Conservation (phyloP, 2,113 vertebrate species). For the Myiopsitta monachus region DNA sequence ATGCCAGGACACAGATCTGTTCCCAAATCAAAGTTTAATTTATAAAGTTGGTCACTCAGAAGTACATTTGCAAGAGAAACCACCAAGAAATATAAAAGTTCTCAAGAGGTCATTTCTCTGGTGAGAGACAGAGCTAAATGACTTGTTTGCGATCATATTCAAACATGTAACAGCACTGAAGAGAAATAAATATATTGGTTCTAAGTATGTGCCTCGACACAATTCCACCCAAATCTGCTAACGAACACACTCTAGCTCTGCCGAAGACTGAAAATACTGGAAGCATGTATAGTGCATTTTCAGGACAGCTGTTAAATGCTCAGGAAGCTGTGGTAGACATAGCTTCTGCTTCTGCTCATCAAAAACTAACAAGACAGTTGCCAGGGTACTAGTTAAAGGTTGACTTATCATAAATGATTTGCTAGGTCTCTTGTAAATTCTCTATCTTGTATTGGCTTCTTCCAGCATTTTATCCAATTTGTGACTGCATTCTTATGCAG, state of each 20-base stretch:
- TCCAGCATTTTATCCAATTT: not conserved
- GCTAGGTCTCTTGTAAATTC: not conserved
- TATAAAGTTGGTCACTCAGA: not conserved
- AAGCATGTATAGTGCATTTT: not conserved
- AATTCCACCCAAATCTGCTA: not conserved
- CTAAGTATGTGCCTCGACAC: not conserved
- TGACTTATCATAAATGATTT: not conserved
- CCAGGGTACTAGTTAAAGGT: not conserved
- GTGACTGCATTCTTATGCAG: not conserved
- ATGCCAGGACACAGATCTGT: not conserved
- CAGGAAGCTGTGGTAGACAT: not conserved
- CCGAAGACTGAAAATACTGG: not conserved
- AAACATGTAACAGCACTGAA: not conserved
- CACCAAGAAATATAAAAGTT: not conserved
- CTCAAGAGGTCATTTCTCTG: not conserved
- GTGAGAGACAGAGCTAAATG: not conserved
- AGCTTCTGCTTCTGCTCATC: not conserved
- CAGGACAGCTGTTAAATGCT: conserved; percentile 49
- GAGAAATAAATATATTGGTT: not conserved
- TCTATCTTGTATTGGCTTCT: not conserved
- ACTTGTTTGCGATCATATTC: not conserved
- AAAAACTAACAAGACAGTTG: not conserved
- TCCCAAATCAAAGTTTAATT: conserved; percentile 43
- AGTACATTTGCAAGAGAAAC: conserved; percentile 23
- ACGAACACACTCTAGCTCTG: not conserved